phyloP scores from a whole-genome alignment of 2,113 vertebrate genomes.

The Arothron firmamentum region DNA sequence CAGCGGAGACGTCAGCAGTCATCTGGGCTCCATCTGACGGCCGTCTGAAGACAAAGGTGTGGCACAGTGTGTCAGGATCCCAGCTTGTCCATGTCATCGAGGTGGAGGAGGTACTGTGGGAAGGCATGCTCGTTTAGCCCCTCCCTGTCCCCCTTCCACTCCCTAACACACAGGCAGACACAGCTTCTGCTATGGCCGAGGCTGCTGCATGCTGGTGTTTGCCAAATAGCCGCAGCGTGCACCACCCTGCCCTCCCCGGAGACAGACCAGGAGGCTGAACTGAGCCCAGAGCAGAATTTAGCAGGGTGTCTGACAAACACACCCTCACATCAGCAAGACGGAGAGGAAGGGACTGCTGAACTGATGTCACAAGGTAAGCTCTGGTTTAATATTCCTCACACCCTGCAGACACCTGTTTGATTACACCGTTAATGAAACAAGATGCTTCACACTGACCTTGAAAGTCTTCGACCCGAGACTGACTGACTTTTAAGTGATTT shows the following conservation, averaged over 20 bases:
- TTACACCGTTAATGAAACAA: constrained; percentile 28
- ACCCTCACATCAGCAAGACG: constrained; percentile 31
- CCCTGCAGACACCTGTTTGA: constrained; percentile 14
- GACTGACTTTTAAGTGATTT: constrained; percentile 35
- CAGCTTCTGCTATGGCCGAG: constrained; percentile 70
- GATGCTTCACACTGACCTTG: constrained; percentile 55
- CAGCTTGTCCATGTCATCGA: constrained; percentile 46
- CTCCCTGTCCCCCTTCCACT: constrained; percentile 51
- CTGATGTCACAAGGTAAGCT: constrained; percentile 54
- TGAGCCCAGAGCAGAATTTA: constrained; percentile 39
- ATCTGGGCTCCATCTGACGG: constrained; percentile 41
- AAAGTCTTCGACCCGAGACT: constrained; percentile 24
- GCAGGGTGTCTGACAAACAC: constrained; percentile 30
- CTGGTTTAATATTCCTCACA: constrained; percentile 33
- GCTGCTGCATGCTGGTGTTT: constrained; percentile 59
- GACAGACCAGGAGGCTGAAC: constrained; percentile 41
- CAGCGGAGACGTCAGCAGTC: constrained; percentile 17
- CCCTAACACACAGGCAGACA: constrained; percentile 59
- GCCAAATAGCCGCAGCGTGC: constrained; percentile 49
- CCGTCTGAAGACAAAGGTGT: constrained; percentile 25
- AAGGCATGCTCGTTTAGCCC: constrained; percentile 41
- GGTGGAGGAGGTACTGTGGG: constrained; percentile 25
- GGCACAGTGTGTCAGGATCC: constrained; percentile 27
- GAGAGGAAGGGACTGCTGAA: constrained; percentile 39
- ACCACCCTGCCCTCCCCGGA: constrained; percentile 39